A percentile compares a stretch with the other conserved stretches of the same genome.
Evolutionary conservation across 2,797 vertebrate species (phyloP).

Genomic region (Erethizon dorsatum): DNA sequence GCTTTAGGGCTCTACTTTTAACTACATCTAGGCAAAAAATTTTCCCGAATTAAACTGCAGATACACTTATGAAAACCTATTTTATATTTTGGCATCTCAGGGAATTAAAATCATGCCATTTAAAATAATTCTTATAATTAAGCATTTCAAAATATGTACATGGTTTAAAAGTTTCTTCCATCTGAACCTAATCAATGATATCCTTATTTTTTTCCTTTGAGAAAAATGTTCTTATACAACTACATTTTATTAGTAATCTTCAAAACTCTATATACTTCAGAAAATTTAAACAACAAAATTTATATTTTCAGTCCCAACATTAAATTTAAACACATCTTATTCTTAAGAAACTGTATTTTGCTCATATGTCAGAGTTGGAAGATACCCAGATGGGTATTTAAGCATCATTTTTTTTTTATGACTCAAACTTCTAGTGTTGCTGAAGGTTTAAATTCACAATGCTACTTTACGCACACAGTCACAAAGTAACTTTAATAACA

Average conservation of each 20-base stretch:
- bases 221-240: neutral
- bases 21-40: neutral
- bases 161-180: neutral
- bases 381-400: neutral
- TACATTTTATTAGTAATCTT: neutral
- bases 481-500: slow-evolving; percentile 24
- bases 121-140: slow-evolving; percentile 21
- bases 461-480: neutral
- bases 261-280: neutral
- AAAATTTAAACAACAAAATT: neutral
- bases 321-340: slow-evolving; percentile 11
- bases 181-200: slow-evolving; percentile 15
- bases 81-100: slow-evolving; percentile 15
- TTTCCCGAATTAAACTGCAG: neutral
- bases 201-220: neutral
- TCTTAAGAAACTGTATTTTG: neutral
- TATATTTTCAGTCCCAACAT: neutral
- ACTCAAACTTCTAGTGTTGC: neutral
- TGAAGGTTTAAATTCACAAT: neutral
- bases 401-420: slow-evolving; percentile 15
- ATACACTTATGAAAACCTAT: slow-evolving; percentile 9
- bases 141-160: neutral
- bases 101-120: slow-evolving; percentile 14
- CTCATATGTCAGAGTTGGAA: neutral
- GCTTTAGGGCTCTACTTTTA: neutral